Conservation (phyloP, 2,797 vertebrate genomes). For the Parauchenoglanis ngamensis region DNA sequence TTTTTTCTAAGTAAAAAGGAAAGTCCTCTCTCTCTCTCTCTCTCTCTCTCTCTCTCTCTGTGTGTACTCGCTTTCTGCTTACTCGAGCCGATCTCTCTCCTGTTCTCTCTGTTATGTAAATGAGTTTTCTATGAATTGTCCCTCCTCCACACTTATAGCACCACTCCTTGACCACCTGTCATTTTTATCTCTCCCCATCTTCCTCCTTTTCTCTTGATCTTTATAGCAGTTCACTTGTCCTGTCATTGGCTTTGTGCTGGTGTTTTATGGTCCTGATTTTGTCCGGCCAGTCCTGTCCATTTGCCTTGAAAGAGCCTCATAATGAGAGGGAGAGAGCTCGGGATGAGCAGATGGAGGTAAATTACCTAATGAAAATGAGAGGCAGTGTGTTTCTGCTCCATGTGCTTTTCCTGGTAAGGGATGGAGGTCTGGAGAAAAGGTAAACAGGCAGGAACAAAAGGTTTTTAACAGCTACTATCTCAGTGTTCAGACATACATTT, state of each 20-base stretch:
- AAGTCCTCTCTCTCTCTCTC: neutral
- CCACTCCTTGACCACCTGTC: conserved; percentile 36
- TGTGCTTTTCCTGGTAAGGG: conserved; percentile 19
- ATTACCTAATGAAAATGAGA: conserved; percentile 41
- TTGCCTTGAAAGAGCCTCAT: conserved; percentile 29
- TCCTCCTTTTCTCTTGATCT: neutral
- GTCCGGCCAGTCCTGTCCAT: conserved; percentile 36
- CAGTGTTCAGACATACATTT: neutral
- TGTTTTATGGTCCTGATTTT: conserved; percentile 51
- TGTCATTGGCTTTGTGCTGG: conserved; percentile 48
- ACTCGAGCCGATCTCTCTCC: neutral
- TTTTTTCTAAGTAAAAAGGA: neutral
- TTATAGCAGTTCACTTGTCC: conserved; percentile 28
- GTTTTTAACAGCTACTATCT: neutral
- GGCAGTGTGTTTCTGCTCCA: conserved; percentile 30
- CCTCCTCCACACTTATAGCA: conserved; percentile 6
- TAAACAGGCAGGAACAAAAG: conserved; percentile 1
- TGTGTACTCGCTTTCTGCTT: neutral
- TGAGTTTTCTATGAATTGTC: conserved; percentile 16
- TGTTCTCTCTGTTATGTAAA: conserved; percentile 13
- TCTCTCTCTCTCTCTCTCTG: neutral
- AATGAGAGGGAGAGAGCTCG: conserved; percentile 31
- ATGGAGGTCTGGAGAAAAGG: conserved; percentile 5
- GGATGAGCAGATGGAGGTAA: conserved; percentile 50
- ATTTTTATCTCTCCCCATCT: neutral